Evolutionary conservation across 2,113 vertebrate genomes (phyloP).

Genomic region (Oenanthe melanoleuca): DNA sequence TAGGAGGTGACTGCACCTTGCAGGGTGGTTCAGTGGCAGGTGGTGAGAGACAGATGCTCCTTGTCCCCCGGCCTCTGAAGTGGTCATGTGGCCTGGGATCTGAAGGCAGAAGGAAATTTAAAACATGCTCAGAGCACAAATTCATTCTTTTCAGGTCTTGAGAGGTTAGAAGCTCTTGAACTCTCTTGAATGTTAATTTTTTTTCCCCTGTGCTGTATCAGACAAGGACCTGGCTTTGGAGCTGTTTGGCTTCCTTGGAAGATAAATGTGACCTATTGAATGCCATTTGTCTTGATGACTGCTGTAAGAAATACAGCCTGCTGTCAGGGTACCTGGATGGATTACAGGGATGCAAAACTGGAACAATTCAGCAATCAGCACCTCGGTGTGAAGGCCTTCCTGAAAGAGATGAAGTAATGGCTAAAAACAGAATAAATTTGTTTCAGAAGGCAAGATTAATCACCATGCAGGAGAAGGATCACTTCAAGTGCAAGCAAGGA

Average conservation of each 20-base stretch:
- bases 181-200: neutral
- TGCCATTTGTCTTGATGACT: neutral
- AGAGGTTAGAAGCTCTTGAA: neutral
- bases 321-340: neutral
- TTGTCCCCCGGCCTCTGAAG: neutral
- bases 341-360: neutral
- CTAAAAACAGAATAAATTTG: constrained; percentile 8
- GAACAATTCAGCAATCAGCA: constrained; percentile 3
- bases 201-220: neutral
- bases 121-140: neutral
- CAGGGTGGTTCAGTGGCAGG: neutral
- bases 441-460: constrained; percentile 18
- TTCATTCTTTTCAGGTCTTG: neutral
- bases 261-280: constrained; percentile 8
- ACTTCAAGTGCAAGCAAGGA: neutral
- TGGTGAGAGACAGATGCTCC: neutral
- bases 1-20: neutral
- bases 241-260: neutral
- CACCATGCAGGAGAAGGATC: neutral
- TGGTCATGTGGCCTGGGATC: neutral
- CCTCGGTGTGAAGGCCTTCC: neutral
- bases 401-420: constrained; percentile 8
- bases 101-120: neutral
- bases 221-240: neutral
- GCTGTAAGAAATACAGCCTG: neutral